Conservation (phyloP, 1,140 invertebrate species). For the Papilio glaucus region DNA sequence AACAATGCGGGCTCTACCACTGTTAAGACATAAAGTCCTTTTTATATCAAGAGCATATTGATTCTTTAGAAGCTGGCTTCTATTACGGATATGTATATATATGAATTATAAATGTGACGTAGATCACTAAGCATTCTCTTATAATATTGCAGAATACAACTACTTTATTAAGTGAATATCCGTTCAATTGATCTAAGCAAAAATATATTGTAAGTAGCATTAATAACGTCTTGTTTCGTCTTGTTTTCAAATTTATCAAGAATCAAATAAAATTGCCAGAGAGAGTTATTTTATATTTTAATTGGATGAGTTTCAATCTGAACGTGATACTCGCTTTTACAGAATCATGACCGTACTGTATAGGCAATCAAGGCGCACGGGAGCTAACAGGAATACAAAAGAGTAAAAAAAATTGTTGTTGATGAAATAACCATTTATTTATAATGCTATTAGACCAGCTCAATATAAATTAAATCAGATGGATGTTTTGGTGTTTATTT, state of each 20-base stretch:
- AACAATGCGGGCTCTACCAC: too few species aligned
- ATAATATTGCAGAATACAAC: too few species aligned
- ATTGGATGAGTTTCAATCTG: conserved; percentile 13
- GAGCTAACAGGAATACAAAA: background rate
- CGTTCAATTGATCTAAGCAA: background rate
- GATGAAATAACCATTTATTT: background rate
- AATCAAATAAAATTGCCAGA: background rate
- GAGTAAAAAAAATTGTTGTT: conserved; percentile 5
- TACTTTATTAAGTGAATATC: too few species aligned
- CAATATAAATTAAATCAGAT: background rate
- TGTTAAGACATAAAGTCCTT: too few species aligned
- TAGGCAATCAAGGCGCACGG: conserved; percentile 2
- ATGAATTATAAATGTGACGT: too few species aligned
- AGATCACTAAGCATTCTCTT: too few species aligned
- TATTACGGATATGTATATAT: too few species aligned
- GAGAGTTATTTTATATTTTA: background rate
- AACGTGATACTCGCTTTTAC: conserved; percentile 9
- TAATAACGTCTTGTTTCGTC: too few species aligned
- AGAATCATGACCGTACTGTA: conserved; percentile 6
- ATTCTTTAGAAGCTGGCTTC: too few species aligned
- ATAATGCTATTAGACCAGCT: background rate
- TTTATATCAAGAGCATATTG: too few species aligned
- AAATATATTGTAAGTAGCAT: background rate
- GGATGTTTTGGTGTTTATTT: too few species aligned
- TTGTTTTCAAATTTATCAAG: too few species aligned